Base-by-base conservation (phyloP, 2,797 vertebrate species). In the Myotis vivesi region DNA sequence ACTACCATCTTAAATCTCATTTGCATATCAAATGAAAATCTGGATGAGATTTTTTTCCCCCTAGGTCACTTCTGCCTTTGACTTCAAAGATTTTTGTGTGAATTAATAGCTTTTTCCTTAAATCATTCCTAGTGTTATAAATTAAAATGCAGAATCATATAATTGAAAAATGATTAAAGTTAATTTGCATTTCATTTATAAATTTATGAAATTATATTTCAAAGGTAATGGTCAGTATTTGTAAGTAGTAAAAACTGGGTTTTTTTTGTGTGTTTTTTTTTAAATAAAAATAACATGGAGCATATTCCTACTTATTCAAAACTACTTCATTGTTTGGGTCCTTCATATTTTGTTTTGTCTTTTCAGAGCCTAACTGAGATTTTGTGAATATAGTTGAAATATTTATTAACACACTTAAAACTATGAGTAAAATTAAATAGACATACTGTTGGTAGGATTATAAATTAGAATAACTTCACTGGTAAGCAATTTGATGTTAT, bases 381-480 rank as follows among this genome's bases (percentile, higher is more conserved):
- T 76, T 93, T 41, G 44, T 20, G 11, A 25, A 85, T 83, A 41
- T 33, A 79, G 16, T 0, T 66, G 53, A 91, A 90, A 85, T 72
- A 72, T 51, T 64, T 84, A 57, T 64, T 79, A 86, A 72, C 28
- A 75, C 9, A 86, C 5, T 22, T 86, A 33, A 86, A 85, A 89
- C n/a, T 73, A 59, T 55, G 49, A 72, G 12, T 82, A 79, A 84
- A 84, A 91, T 90, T 94, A 88, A 75, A 75, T 25, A 81, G 28
- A 80, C 73, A 64, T 0, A 8, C n/a, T 75, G 8, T 23, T 64
- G 5, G 20, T 69, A 88, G n/a, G n/a, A 71, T 38, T 71, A 46
- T 57, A 88, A 88, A 72, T 82, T 64, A 80, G 22, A 94, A 94
- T 87, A 51, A 57, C 20, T 71, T 86, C 25, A 87, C 19, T 77